Base-by-base conservation (phyloP, 2,888 invertebrate species). In the Diadegma fenestrale region DNA sequence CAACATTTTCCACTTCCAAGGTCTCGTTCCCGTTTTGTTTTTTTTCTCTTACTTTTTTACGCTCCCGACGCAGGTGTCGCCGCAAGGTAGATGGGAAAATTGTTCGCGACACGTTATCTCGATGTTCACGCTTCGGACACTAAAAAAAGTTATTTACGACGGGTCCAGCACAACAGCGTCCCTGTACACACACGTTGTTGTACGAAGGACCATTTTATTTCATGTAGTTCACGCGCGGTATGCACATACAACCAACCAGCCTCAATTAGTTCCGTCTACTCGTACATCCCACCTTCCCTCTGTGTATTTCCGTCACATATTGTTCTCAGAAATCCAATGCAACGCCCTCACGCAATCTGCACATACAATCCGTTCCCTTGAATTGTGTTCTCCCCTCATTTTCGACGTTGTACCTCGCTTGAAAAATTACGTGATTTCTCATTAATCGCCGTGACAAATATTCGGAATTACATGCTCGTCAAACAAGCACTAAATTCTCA, bases 231-330 rank as follows among this genome's bases (percentile, higher is more conserved):
- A 51, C 43, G n/a, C 43, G n/a, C 48, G 45, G 43, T 63, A 43
- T 63, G 48, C 78, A 81, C 73, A 73, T 61, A 73, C 37, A 63
- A 61, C 73, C 68, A 63, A 58, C 33, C 73, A 68, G 68, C 68
- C 80, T 84, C 84, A 84, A 84, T 84, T 84, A 84, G 77, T 73
- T 69, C 48, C n/a, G 77, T 68, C 22, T 73, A 68, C 61, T 48
- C 71, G 48, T 26, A 30, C 79, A 48, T 71, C 51, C 26, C 64
- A 30, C 48, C 61, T 58, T 64, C n/a, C 3, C 41, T 45, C 41
- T 72, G 22, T 66, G 54, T 26, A 58, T 26, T 58, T 58, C 54
- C 22, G 54, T 26, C 26, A 58, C 22, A 58, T 26, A 58, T 58
- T 58, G 54, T 58, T 26, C 51, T 8, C 17, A 51, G 51, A 51